Evolutionary conservation across 2,888 invertebrate species (phyloP), one percentile per base, ranked within the genome.

Genomic region (Epistrophe grossulariae): DNA sequence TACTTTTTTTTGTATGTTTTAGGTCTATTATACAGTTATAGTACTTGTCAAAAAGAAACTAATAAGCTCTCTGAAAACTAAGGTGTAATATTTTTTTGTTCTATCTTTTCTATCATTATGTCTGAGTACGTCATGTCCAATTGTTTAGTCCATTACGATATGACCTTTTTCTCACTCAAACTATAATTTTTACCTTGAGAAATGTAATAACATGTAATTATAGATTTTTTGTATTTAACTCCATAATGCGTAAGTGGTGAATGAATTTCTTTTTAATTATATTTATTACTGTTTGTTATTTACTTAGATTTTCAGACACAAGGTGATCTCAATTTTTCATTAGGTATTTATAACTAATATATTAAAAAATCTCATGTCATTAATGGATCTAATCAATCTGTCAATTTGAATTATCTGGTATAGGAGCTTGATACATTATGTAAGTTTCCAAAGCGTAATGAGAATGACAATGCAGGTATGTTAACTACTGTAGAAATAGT

Each of bases 171-270:
- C 11, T 5, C 0, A 6, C 11, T 11, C 0, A 50, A 50, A 1
- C 11, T 50, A 50, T 38, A 35, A 50, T 50, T 66, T 19, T 3
- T 50, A 50, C 17, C n/a, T 15, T 35, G 7, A 11, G 11, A 13
- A 7, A 35, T 48, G 5, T 13, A 45, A 45, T 38, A 17, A 13
- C 19, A 35, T 48, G 19, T 19, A 50, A 17, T 35, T 64, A 50
- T 11, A 9, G 35, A 48, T 13, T n/a, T 45, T 64, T 5, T 31
- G 9, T 10, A n/a, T n/a, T 13, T 28, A 15, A 19, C 15, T 5
- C 35, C 7, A 66, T n/a, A n/a, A n/a, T 35, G 66, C 66, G 66
- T 66, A 68, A 35, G 28, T 68, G 35, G 31, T 68, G 50, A 68
- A 19, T 68, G 66, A 68, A 35, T 68, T 48, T 64, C n/a, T 45